phyloP scores from a whole-genome alignment of 2,113 vertebrate genomes.

The Rattus norvegicus region DNA sequence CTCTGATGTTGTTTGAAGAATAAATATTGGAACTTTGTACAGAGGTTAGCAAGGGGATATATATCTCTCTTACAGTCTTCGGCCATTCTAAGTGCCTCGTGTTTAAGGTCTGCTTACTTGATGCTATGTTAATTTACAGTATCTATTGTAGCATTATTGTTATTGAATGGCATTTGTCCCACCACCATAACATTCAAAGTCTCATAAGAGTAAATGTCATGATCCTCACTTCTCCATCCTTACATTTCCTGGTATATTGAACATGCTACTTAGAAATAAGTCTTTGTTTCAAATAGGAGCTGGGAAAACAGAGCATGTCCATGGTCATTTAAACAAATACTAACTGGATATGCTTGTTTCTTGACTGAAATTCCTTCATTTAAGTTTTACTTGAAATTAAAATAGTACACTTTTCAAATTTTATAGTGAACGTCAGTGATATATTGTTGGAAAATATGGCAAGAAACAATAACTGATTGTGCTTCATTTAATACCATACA shows the following conservation, averaged over 20 bases:
- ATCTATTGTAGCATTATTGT: not conserved
- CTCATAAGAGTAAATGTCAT: not conserved
- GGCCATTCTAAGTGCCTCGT: not conserved
- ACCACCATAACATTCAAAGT: too few relatives aligned
- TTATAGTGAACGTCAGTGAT: not conserved
- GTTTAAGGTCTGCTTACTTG: not conserved
- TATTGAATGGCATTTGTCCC: not conserved
- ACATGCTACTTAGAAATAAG: too few relatives aligned
- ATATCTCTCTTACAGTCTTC: not conserved
- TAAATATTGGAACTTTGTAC: not conserved
- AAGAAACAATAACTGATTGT: not conserved
- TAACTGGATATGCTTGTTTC: not conserved
- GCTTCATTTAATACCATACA: not conserved
- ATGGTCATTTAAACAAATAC: too few relatives aligned
- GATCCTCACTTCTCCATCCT: too few relatives aligned
- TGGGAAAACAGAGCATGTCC: not conserved
- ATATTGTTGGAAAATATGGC: not conserved
- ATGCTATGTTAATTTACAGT: not conserved
- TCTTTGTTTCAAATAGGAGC: not conserved
- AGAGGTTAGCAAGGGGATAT: not conserved
- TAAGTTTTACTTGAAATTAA: not conserved
- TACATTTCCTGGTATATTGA: not conserved
- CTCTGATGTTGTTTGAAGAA: not conserved
- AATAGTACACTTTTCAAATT: not conserved
- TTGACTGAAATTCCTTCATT: not conserved